phyloP scores from a whole-genome alignment of 2,113 vertebrate species.

The Bufo gargarizans region DNA sequence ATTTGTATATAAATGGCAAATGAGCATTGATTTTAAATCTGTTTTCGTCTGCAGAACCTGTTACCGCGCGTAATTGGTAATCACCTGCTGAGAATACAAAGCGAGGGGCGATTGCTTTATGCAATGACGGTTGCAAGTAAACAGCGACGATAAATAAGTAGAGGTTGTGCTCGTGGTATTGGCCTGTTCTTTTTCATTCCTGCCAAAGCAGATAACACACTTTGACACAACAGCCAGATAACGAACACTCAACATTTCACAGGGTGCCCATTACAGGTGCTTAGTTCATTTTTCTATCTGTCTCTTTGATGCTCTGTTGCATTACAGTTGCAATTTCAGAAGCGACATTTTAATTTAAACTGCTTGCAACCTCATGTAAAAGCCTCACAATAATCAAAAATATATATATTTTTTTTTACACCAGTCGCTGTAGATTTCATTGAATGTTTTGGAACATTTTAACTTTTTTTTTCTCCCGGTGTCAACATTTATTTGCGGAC shows the following conservation, averaged over 20 bases:
- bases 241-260: constrained; percentile 65
- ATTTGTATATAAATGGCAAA: constrained; percentile 66
- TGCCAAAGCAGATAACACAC: constrained; percentile 64
- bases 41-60: constrained; percentile 58
- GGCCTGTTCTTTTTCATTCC: constrained; percentile 66
- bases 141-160: constrained; percentile 63
- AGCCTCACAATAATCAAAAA: constrained; percentile 26
- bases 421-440: constrained; percentile 57
- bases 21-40: constrained; percentile 65
- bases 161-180: constrained; percentile 42
- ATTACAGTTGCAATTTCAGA: constrained; percentile 60
- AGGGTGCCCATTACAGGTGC: constrained; percentile 66
- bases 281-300: constrained; percentile 66
- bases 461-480: constrained; percentile 59
- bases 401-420: constrained; percentile 7
- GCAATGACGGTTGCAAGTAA: constrained; percentile 62
- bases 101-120: constrained; percentile 56
- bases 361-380: constrained; percentile 25
- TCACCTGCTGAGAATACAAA: constrained; percentile 63
- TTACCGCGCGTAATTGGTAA: constrained; percentile 64
- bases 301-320: constrained; percentile 55
- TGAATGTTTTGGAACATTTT: constrained; percentile 34
- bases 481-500: constrained; percentile 64
- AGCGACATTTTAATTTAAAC: constrained; percentile 63
- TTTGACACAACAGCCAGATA: constrained; percentile 66